phyloP scores from a whole-genome alignment of 2,797 vertebrate genomes.

The Momotus momota region DNA sequence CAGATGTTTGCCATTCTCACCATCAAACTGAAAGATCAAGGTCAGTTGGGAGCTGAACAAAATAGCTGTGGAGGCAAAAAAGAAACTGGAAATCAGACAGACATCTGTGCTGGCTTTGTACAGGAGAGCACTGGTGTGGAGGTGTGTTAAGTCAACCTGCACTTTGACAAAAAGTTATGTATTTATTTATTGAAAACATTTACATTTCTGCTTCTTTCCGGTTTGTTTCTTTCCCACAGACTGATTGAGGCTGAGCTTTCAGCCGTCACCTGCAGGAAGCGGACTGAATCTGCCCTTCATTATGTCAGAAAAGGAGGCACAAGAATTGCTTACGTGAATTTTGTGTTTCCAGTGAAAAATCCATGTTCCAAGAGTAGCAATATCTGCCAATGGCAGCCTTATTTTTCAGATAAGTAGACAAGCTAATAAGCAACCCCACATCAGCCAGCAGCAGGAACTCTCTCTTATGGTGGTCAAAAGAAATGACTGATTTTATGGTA shows the following conservation, averaged over 20 bases:
- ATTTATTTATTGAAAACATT: background rate
- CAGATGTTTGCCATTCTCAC: accelerated
- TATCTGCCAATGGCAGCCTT: background rate
- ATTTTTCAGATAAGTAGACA: background rate
- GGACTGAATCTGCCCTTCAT: background rate
- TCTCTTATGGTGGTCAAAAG: background rate
- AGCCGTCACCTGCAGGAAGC: background rate
- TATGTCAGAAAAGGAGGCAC: background rate
- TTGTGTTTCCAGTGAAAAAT: background rate
- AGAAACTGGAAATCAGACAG: background rate
- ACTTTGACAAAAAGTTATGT: background rate
- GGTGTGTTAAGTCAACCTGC: background rate
- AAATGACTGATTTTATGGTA: background rate
- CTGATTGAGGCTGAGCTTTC: background rate
- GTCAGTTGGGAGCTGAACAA: background rate
- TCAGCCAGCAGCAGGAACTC: background rate
- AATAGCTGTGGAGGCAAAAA: background rate
- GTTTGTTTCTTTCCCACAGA: background rate
- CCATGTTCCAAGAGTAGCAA: background rate
- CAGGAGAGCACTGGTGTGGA: background rate
- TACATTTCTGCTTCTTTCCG: background rate
- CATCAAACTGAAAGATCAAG: background rate
- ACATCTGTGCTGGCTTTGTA: accelerated
- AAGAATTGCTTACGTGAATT: background rate
- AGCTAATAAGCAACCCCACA: background rate